phyloP scores from a whole-genome alignment of 2,888 invertebrate genomes.

The Dyspetes luteomarginatus region DNA sequence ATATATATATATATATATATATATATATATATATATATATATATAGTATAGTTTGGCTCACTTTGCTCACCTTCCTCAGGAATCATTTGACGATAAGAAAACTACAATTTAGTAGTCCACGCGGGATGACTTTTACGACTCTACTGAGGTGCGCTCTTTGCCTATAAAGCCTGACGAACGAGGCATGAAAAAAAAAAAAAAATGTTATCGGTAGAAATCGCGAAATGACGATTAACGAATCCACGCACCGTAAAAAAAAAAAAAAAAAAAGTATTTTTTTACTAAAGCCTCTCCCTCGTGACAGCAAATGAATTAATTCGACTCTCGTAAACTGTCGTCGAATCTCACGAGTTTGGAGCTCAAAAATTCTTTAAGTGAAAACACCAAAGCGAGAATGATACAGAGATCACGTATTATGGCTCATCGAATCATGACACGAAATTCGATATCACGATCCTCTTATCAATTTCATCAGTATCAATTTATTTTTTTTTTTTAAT shows the following conservation, averaged over 20 bases:
- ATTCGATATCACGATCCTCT: not conserved
- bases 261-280: not conserved
- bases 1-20: no score
- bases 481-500: not conserved
- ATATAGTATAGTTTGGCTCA: no score
- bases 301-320: not conserved
- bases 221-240: constrained; percentile 1
- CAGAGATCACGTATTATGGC: not conserved
- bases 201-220: not conserved
- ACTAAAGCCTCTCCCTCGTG: not conserved
- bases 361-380: constrained; percentile 36
- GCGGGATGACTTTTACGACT: constrained; percentile 66
- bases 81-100: constrained; percentile 53
- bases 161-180: constrained; percentile 4
- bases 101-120: constrained; percentile 60
- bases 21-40: no score
- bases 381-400: not conserved
- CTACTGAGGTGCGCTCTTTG: not conserved
- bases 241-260: not conserved
- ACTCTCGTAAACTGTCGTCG: not conserved
- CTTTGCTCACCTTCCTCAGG: constrained; percentile 28
- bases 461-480: not conserved
- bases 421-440: constrained; percentile 10
- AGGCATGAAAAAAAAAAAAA: not conserved
- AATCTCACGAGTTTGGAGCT: not conserved